These are phyloP conservation scores for Eupeodes luniger DNA, from an alignment of 2,888 invertebrate species.

Conservation along the genomic window DNA sequence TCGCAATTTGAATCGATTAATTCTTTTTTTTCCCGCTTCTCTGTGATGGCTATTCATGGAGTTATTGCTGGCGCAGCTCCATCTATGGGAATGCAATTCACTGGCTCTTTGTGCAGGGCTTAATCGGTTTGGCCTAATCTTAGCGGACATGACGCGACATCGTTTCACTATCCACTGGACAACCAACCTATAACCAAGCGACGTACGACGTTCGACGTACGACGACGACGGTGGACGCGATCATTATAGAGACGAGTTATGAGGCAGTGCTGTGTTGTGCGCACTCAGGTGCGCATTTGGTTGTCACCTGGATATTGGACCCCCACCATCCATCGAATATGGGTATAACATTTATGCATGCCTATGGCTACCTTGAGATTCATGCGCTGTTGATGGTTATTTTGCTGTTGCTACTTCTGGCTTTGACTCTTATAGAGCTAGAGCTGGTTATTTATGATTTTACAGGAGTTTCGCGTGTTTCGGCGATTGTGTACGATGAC, in stretches of 20 bases:
- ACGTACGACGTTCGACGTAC: no score
- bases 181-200: background rate
- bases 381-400: background rate
- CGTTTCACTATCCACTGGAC: constrained; percentile 53
- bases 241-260: constrained; percentile 52
- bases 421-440: constrained; percentile 2
- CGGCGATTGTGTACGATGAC: background rate
- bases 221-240: background rate
- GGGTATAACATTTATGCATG: constrained; percentile 2
- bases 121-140: constrained; percentile 64
- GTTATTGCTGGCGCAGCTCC: constrained; percentile 44
- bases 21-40: constrained; percentile 16
- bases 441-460: constrained; percentile 69
- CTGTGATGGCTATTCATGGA: constrained; percentile 17
- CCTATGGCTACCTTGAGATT: constrained; percentile 18
- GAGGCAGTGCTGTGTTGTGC: constrained; percentile 39
- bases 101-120: constrained; percentile 23
- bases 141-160: constrained; percentile 71
- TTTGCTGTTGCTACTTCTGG: background rate
- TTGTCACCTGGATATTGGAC: constrained; percentile 42
- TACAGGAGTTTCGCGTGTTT: constrained; percentile 69
- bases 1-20: constrained; percentile 73
- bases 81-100: constrained; percentile 65
- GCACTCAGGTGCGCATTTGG: constrained; percentile 70
- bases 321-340: background rate